Conservation (phyloP, 2,888 invertebrate species). For the Phalangium opilio region DNA sequence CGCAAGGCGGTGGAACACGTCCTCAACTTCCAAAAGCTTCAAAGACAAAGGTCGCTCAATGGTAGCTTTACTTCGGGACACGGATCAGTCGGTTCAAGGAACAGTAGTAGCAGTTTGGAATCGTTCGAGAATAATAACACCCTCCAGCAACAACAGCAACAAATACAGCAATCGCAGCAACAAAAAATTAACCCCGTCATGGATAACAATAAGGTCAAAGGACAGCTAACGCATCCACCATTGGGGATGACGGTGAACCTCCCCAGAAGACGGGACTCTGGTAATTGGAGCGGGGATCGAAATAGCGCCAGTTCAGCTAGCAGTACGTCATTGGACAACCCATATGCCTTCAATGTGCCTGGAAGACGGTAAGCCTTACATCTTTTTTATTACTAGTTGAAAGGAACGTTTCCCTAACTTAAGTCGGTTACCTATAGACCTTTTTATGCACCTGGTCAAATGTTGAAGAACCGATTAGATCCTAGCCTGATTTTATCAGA, state of each 20-base stretch:
- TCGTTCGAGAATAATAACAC: conserved; percentile 17
- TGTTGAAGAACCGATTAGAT: too few species aligned
- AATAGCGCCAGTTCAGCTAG: conserved; percentile 87
- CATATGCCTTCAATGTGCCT: conserved; percentile 62
- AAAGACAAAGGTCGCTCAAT: conserved; percentile 24
- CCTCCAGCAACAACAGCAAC: not conserved
- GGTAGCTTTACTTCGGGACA: conserved; percentile 16
- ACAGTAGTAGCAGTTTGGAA: conserved; percentile 20
- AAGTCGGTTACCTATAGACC: not conserved
- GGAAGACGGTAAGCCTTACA: conserved; percentile 44
- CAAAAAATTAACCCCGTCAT: too few species aligned
- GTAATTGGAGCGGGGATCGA: conserved; percentile 82
- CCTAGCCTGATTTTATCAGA: conserved; percentile 37
- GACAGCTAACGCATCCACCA: too few species aligned
- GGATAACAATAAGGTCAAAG: too few species aligned
- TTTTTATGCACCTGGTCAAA: not conserved
- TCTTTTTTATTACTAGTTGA: not conserved
- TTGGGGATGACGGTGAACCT: conserved; percentile 38
- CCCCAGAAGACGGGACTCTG: conserved; percentile 57
- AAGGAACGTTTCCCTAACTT: not conserved
- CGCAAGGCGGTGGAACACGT: conserved; percentile 60
- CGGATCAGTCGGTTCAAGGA: conserved; percentile 19
- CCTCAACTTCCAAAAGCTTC: conserved; percentile 36
- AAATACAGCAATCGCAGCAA: too few species aligned
- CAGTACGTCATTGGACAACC: conserved; percentile 77